Evolutionary conservation across 2,888 invertebrate species (phyloP).

Genomic region (Conus canariensis): DNA sequence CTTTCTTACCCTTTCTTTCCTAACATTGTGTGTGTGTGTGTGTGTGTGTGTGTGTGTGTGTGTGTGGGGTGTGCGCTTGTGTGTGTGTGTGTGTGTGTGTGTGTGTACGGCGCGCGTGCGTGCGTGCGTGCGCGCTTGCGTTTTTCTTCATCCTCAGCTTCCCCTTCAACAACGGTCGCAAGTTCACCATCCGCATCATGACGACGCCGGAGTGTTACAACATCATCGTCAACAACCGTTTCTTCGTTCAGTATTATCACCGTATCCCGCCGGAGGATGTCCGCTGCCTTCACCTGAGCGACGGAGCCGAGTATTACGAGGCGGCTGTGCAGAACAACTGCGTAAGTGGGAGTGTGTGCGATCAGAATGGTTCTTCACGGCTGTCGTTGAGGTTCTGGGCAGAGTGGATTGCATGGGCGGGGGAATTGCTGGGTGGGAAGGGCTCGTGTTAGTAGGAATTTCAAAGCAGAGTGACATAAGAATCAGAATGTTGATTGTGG

Average conservation of each 20-base stretch:
- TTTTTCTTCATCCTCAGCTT: constrained; percentile 68
- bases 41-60: neutral
- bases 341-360: constrained; percentile 49
- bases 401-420: neutral
- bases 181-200: constrained; percentile 82
- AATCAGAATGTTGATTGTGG: too few relatives aligned
- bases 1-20: too few relatives aligned
- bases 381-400: too few relatives aligned
- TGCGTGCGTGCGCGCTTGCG: neutral
- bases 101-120: neutral
- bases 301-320: constrained; percentile 84
- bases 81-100: neutral
- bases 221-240: constrained; percentile 83
- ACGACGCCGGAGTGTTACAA: constrained; percentile 54
- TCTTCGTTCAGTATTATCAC: constrained; percentile 85
- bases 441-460: neutral
- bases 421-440: neutral
- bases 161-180: constrained; percentile 82
- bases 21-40: too few relatives aligned
- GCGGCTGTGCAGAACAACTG: constrained; percentile 58
- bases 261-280: constrained; percentile 82
- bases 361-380: too few relatives aligned
- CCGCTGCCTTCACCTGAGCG: constrained; percentile 85
- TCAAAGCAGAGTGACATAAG: too few relatives aligned
- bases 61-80: neutral